These are phyloP conservation scores for Hemicentrotus pulcherrimus DNA, from an alignment of 35 echinoderm and acorn worm species.

Conservation along the genomic window DNA sequence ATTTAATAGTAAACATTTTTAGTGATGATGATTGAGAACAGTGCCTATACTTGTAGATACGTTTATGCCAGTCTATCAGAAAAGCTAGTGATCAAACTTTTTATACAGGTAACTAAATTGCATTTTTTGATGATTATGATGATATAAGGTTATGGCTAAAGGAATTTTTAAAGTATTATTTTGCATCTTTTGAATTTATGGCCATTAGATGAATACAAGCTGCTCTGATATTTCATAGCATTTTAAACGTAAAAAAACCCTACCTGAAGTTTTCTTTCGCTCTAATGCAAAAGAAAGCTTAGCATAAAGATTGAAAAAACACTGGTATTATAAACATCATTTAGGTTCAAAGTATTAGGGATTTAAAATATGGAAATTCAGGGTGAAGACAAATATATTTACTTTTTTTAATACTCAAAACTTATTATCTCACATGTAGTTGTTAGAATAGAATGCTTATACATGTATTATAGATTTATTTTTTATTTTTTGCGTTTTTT, in stretches of 20 bases:
- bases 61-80: not conserved
- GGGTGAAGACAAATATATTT: not conserved
- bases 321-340: not conserved
- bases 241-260: not conserved
- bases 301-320: not conserved
- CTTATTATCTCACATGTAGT: not conserved
- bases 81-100: not conserved
- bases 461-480: not conserved
- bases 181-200: too few species aligned
- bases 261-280: not conserved
- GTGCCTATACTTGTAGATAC: conserved; percentile 12
- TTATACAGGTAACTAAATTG: not conserved
- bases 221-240: not conserved
- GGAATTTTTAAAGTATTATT: not conserved
- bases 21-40: not conserved
- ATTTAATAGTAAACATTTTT: not conserved
- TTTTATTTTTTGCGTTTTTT: not conserved
- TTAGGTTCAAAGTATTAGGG: not conserved
- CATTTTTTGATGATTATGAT: not conserved
- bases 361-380: not conserved
- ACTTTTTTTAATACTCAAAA: not conserved
- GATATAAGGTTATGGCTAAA: not conserved
- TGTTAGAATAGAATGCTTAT: not conserved
- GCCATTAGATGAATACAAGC: not conserved
- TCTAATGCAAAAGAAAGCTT: not conserved